phyloP scores from a whole-genome alignment of 2,888 invertebrate genomes.

The Lycocerus yunnanus region DNA sequence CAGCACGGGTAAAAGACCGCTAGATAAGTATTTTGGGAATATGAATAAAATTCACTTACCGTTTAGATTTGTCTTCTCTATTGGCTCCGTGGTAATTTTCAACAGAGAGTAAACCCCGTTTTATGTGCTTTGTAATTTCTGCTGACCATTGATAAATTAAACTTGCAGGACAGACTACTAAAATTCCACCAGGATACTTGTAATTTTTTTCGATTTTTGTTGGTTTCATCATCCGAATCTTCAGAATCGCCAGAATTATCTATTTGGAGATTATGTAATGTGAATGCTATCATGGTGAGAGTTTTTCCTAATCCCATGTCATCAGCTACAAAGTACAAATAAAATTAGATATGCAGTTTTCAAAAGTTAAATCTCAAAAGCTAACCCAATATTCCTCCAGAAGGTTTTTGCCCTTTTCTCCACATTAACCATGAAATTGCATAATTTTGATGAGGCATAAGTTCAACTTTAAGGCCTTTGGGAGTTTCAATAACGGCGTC shows the following conservation, averaged over 20 bases:
- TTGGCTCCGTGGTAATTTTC: conserved; percentile 81
- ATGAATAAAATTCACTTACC: conserved; percentile 37
- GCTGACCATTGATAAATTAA: conserved; percentile 88
- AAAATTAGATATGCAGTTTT: neutral
- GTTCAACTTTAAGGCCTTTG: conserved; percentile 62
- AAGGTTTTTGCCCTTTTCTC: conserved; percentile 86
- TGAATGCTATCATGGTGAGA: conserved; percentile 77
- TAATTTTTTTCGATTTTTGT: conserved; percentile 13
- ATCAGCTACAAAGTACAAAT: conserved; percentile 60
- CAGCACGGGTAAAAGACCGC: too few species aligned
- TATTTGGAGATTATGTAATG: conserved; percentile 62
- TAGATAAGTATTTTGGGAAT: too few species aligned
- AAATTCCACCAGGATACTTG: conserved; percentile 65
- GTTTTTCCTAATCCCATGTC: conserved; percentile 87
- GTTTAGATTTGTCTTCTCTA: conserved; percentile 66
- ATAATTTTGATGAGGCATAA: conserved; percentile 86
- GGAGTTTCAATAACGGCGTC: conserved; percentile 64
- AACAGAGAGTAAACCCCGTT: conserved; percentile 65
- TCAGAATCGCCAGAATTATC: conserved; percentile 46
- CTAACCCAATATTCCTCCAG: conserved; percentile 84
- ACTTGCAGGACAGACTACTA: conserved; percentile 93
- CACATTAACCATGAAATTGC: conserved; percentile 88
- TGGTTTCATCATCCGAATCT: conserved; percentile 42
- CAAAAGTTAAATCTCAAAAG: neutral
- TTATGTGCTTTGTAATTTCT: conserved; percentile 72